Evolutionary conservation across 2,888 invertebrate species (phyloP), one percentile per base, ranked within the genome.

Genomic region (Lasioglossum vierecki): DNA sequence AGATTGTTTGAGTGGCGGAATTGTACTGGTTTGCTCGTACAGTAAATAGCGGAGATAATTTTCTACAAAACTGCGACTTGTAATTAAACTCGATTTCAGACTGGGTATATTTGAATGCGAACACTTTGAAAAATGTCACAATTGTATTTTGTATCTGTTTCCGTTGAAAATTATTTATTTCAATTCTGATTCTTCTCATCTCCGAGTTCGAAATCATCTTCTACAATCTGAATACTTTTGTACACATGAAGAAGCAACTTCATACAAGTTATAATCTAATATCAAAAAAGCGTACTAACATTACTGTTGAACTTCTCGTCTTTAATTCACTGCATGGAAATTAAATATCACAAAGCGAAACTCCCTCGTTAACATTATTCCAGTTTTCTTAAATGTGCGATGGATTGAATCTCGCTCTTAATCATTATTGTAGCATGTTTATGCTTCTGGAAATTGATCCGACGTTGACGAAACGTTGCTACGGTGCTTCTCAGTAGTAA

Each of bases 401-500:
- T 8, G 22, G 53, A 3, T 9, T 9, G 3, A n/a, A 53, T 53
- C n/a, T 11, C 11, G 3, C 11, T 11, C 3, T n/a, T 1, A 57
- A 57, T 57, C 1, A 15, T 18, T 63, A 15, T 15, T 6, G 30
- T 8, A 18, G 8, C 15, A 8, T 15, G 8, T 8, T 41, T 22
- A 22, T 57, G 30, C 44, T 41, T 30, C 22, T 46, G 22, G 2
- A 41, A 70, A 41, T n/a, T 15, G 44, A 44, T 22, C 39, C 22
- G 3, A 44, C 41, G 30, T 15, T 8, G 63, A 66, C 9, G 63
- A 39, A 39, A 57, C 39, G 57, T 11, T 46, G 22, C 44, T 26
- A 22, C 13, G 30, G 13, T 39, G 9, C 26, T 72, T 82, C 73
- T 57, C 60, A 35, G 44, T 66, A 68, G n/a, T n/a, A 46, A 74